These are phyloP conservation scores for Thumatha senex DNA, from an alignment of 2,888 invertebrate genomes.

Conservation along the genomic window DNA sequence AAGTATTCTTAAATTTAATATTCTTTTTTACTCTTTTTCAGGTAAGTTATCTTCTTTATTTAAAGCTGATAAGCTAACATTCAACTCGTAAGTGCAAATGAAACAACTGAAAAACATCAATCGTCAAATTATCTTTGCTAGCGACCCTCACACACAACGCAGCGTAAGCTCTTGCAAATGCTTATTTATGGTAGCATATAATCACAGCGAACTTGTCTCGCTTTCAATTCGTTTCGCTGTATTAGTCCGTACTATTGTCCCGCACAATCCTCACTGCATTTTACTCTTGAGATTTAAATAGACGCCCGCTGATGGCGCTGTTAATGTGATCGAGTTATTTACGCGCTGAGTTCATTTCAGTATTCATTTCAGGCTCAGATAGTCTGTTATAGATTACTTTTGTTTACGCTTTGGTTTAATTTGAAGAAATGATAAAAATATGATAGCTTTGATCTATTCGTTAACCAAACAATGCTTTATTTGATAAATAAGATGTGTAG, in stretches of 20 bases:
- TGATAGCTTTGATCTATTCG: too few relatives aligned
- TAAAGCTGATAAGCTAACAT: not conserved
- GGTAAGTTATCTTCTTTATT: slow-evolving; percentile 29
- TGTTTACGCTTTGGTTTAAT: not conserved
- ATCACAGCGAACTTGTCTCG: slow-evolving; percentile 72
- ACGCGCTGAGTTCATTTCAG: slow-evolving; percentile 19
- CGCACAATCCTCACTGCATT: slow-evolving; percentile 56
- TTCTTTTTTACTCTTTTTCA: slow-evolving; percentile 23
- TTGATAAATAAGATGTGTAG: too few relatives aligned
- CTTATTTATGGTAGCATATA: slow-evolving; percentile 78
- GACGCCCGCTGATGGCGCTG: slow-evolving; percentile 50
- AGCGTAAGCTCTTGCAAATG: slow-evolving; percentile 59
- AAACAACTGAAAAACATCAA: slow-evolving; percentile 13
- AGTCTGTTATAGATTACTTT: too few relatives aligned
- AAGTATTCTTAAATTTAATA: too few relatives aligned
- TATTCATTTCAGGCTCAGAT: not conserved
- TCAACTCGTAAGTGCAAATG: slow-evolving; percentile 14
- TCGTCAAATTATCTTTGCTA: slow-evolving; percentile 26
- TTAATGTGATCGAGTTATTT: slow-evolving; percentile 52
- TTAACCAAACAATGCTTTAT: too few relatives aligned
- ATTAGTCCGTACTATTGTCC: slow-evolving; percentile 68
- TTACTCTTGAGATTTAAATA: slow-evolving; percentile 60
- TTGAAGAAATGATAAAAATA: not conserved
- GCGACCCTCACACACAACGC: slow-evolving; percentile 38
- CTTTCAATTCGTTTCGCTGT: slow-evolving; percentile 72